phyloP scores from a whole-genome alignment of 2,113 vertebrate genomes.

The Grammomys dolichurus region DNA sequence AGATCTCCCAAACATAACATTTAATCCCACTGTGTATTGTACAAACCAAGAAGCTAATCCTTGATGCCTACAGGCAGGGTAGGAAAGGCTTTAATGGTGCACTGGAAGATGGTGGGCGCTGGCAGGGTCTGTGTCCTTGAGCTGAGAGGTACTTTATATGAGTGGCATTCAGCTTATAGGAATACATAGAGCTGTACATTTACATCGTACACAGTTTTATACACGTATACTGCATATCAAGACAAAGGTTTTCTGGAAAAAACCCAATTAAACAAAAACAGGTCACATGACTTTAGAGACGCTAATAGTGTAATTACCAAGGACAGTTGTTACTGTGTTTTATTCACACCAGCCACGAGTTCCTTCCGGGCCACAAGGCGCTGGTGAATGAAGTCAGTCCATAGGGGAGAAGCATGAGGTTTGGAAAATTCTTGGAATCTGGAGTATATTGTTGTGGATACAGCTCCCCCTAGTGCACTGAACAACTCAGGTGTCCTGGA shows the following conservation, averaged over 20 bases:
- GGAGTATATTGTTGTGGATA: conserved; percentile 70
- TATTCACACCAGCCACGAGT: background rate
- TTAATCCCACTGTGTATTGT: background rate
- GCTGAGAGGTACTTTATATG: too few species aligned
- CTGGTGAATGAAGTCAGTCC: background rate
- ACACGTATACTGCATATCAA: background rate
- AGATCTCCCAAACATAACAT: background rate
- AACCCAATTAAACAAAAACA: background rate
- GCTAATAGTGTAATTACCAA: background rate
- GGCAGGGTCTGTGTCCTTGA: background rate
- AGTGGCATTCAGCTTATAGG: background rate
- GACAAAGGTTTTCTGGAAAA: background rate
- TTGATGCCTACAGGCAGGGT: background rate
- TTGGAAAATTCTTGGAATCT: background rate
- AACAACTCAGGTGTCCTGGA: background rate
- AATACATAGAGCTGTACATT: too few species aligned
- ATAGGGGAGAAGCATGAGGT: background rate
- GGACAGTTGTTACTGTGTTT: background rate
- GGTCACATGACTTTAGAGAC: background rate
- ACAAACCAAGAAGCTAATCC: background rate
- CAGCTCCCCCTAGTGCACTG: conserved; percentile 85
- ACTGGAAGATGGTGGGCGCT: too few species aligned
- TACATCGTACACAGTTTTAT: too few species aligned
- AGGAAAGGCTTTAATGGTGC: background rate
- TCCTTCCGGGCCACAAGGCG: background rate